Conservation (phyloP, 2,113 vertebrate species). For the Acanthisitta chloris region DNA sequence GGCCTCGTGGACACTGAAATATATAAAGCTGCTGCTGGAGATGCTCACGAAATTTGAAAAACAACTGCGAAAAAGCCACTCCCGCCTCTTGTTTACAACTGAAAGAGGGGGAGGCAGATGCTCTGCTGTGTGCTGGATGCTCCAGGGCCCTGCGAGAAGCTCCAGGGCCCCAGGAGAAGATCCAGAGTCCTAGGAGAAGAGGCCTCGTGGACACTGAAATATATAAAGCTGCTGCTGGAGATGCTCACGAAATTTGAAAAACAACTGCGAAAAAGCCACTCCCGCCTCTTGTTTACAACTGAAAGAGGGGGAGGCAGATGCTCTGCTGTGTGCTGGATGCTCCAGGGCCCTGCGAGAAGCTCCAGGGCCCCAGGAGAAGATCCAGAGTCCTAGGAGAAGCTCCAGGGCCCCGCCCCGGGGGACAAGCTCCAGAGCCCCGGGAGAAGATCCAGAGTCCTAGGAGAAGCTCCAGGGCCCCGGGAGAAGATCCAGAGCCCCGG, state of each 20-base stretch:
- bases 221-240: neutral
- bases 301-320: neutral
- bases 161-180: too few relatives aligned
- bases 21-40: neutral
- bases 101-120: neutral
- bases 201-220: neutral
- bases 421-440: too few relatives aligned
- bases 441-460: rapidly evolving
- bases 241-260: neutral
- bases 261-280: neutral
- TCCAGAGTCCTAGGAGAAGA: too few relatives aligned
- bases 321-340: rapidly evolving
- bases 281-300: too few relatives aligned
- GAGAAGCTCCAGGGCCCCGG: neutral
- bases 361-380: too few relatives aligned
- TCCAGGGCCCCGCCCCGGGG: too few relatives aligned
- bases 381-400: too few relatives aligned
- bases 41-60: neutral
- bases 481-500: too few relatives aligned
- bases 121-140: rapidly evolving
- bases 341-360: neutral
- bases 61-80: neutral
- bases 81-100: too few relatives aligned
- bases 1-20: neutral
- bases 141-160: neutral